These are phyloP conservation scores for Xanthostigma xanthostigma DNA, from an alignment of 2,888 invertebrate species.

Conservation along the genomic window DNA sequence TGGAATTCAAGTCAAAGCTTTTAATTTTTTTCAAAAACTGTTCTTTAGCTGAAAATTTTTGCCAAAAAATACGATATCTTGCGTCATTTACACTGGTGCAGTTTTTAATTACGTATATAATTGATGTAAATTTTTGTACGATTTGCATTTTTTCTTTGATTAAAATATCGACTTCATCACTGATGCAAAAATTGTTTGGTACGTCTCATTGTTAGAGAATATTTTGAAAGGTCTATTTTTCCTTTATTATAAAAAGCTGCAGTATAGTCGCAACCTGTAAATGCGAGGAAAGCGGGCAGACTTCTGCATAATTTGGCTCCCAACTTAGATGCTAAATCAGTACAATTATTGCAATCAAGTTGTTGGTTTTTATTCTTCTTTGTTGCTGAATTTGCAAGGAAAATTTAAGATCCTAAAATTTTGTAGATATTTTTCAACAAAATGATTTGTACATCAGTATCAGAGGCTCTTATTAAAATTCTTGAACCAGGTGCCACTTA, in stretches of 20 bases:
- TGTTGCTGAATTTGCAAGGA: conserved; percentile 9
- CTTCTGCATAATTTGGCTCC: conserved; percentile 12
- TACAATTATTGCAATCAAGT: conserved; percentile 15
- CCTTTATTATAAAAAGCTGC: conserved; percentile 19
- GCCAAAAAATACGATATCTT: conserved; percentile 17
- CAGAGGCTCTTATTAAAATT: conserved; percentile 15
- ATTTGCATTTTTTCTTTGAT: conserved; percentile 18
- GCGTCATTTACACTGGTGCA: conserved; percentile 18
- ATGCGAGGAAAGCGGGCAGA: conserved; percentile 18
- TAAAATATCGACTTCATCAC: conserved; percentile 15
- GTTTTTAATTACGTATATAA: conserved; percentile 18
- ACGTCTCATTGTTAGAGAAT: conserved; percentile 16
- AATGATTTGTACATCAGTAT: conserved; percentile 17
- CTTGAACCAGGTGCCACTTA: conserved; percentile 12
- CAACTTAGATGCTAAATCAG: conserved; percentile 15
- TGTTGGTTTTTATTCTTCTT: conserved; percentile 9
- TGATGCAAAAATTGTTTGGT: conserved; percentile 20
- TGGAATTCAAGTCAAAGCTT: conserved; percentile 18
- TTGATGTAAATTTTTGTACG: conserved; percentile 20
- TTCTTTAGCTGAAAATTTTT: conserved; percentile 19
- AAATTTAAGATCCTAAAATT: conserved; percentile 13
- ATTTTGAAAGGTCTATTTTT: conserved; percentile 18
- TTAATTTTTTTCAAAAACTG: conserved; percentile 19
- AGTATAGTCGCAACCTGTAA: conserved; percentile 19
- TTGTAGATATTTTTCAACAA: conserved; percentile 16